A percentile compares a stretch with the other conserved stretches of the same genome.
Conservation (phyloP, 2,113 vertebrate genomes). For the Carassius carassius region DNA sequence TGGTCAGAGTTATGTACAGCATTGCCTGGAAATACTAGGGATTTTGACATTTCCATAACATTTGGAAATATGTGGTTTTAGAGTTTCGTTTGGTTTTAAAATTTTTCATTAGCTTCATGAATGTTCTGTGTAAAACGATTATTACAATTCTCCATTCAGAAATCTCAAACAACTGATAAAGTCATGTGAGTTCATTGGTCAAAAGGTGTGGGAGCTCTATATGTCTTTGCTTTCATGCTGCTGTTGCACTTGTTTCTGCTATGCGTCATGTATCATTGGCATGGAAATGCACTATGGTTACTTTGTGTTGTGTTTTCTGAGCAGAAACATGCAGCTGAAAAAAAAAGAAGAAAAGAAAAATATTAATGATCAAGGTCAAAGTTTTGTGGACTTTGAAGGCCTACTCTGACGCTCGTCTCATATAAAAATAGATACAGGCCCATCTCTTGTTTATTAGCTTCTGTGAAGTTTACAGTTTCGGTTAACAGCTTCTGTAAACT, state of each 20-base stretch:
- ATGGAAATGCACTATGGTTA: slow-evolving; percentile 24
- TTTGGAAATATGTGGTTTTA: neutral
- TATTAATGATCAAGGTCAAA: slow-evolving; percentile 15
- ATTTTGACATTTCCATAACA: neutral
- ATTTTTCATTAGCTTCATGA: neutral
- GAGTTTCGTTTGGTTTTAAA: neutral
- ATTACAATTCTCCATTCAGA: neutral
- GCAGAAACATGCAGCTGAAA: neutral
- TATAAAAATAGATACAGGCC: neutral
- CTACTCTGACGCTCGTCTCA: neutral
- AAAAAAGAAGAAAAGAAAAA: neutral
- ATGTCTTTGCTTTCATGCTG: neutral
- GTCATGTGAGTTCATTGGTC: neutral
- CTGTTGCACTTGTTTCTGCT: neutral
- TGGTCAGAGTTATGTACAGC: neutral
- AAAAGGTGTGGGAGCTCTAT: neutral
- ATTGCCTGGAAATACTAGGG: neutral
- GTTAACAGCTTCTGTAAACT: neutral
- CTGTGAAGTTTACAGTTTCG: slow-evolving; percentile 19
- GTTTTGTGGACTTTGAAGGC: slow-evolving; percentile 8
- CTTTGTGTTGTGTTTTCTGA: slow-evolving; percentile 12
- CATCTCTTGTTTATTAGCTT: neutral
- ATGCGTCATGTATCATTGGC: slow-evolving; percentile 2
- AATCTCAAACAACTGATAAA: neutral
- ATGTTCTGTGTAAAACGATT: neutral